These are phyloP conservation scores for Hoplodrina ambigua DNA, from an alignment of 2,888 invertebrate genomes.

Conservation along the genomic window DNA sequence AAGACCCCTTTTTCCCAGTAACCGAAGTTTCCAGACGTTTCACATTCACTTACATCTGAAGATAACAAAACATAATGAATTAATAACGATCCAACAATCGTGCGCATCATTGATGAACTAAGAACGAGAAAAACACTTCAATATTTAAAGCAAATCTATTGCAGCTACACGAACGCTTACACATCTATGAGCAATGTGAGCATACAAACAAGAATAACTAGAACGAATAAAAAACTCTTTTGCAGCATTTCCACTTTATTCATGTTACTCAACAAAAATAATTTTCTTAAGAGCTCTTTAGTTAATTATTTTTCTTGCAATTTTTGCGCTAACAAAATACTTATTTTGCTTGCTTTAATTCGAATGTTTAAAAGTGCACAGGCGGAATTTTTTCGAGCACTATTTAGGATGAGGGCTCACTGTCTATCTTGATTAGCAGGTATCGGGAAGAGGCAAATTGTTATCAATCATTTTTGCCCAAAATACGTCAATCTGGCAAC, in stretches of 20 bases:
- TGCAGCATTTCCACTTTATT: slow-evolving; percentile 27
- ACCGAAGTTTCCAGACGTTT: not conserved
- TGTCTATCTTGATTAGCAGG: not conserved
- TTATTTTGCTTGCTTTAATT: not conserved
- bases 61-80: slow-evolving; percentile 1
- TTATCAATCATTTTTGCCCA: slow-evolving; percentile 16
- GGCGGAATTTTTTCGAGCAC: not conserved
- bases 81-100: not conserved
- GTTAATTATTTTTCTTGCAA: slow-evolving; percentile 24
- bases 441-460: not conserved
- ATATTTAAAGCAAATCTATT: slow-evolving; percentile 26
- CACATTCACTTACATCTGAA: not conserved
- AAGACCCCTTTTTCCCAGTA: not conserved
- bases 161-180: not conserved
- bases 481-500: slow-evolving; percentile 40
- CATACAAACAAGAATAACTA: slow-evolving; percentile 7
- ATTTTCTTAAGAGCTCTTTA: slow-evolving; percentile 34
- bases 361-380: not conserved
- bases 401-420: not conserved
- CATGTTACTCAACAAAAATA: slow-evolving; percentile 17
- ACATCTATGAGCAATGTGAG: slow-evolving; percentile 2
- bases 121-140: not conserved
- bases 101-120: slow-evolving; percentile 4
- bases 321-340: not conserved
- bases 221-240: slow-evolving; percentile 19